phyloP scores from a whole-genome alignment of 2,797 vertebrate genomes.

The Parauchenoglanis punctatus region DNA sequence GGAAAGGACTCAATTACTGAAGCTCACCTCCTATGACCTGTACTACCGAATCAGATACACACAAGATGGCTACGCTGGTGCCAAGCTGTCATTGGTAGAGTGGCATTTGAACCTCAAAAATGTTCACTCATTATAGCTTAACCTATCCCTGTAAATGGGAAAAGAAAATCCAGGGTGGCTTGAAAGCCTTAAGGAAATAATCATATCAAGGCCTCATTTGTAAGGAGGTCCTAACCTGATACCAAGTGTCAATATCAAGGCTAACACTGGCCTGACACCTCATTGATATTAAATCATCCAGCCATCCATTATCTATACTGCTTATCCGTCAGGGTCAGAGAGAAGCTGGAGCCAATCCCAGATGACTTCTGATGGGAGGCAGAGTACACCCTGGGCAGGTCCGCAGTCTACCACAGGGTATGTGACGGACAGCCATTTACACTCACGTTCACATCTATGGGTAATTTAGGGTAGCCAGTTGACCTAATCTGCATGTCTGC shows the following conservation, averaged over 20 bases:
- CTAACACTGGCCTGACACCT: not conserved
- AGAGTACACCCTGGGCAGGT: no score
- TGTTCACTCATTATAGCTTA: not conserved
- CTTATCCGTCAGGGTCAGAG: no score
- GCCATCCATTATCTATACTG: no score
- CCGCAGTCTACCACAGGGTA: no score
- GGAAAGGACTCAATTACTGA: constrained; percentile 60
- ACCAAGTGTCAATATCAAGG: not conserved
- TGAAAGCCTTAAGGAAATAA: not conserved
- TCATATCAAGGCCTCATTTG: not conserved
- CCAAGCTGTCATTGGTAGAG: not conserved
- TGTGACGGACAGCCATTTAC: no score
- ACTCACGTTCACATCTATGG: no score
- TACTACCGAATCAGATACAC: constrained; percentile 11
- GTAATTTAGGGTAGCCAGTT: not conserved
- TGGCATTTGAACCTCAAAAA: not conserved
- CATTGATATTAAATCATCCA: not conserved
- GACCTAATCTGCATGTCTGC: not conserved
- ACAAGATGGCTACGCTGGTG: not conserved
- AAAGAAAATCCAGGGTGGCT: not conserved
- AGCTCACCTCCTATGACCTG: constrained; percentile 31
- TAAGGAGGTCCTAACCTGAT: not conserved
- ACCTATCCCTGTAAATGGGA: not conserved
- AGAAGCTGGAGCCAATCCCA: no score
- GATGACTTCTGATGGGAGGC: no score